Percentiles rank a stretch among this genome's conserved stretches.
These are phyloP conservation scores for Oscheius sp. DNA, from an alignment of 2,888 invertebrate species.

Conservation along the genomic window DNA sequence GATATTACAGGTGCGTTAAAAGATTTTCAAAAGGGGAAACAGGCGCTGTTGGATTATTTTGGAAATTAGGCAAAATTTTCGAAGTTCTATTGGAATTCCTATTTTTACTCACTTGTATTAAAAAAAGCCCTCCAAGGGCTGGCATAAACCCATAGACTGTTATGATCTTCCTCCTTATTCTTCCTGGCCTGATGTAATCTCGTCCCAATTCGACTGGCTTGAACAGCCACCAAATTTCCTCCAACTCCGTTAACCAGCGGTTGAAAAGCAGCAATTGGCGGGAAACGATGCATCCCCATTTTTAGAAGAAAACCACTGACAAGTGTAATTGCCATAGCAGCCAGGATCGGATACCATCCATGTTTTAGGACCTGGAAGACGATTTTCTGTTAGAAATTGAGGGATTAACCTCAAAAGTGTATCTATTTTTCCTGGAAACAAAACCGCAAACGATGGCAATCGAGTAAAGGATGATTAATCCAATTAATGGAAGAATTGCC, in stretches of 20 bases:
- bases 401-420: slow-evolving; percentile 51
- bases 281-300: slow-evolving; percentile 55
- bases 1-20: too few species aligned
- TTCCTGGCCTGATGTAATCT: slow-evolving; percentile 58
- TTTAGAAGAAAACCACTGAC: slow-evolving; percentile 65
- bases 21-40: too few species aligned
- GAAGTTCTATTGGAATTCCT: background rate
- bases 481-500: background rate
- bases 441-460: slow-evolving; percentile 47
- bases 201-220: slow-evolving; percentile 64
- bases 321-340: slow-evolving; percentile 59
- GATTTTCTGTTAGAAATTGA: too few species aligned
- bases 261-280: slow-evolving; percentile 66
- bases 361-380: slow-evolving; percentile 46
- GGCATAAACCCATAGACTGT: slow-evolving; percentile 33
- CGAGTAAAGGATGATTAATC: slow-evolving; percentile 45
- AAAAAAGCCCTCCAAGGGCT: slow-evolving; percentile 38
- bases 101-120: slow-evolving; percentile 21
- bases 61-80: too few species aligned
- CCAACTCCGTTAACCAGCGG: slow-evolving; percentile 70
- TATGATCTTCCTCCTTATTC: slow-evolving; percentile 40
- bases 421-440: slow-evolving; percentile 45
- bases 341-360: slow-evolving; percentile 59
- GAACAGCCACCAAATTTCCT: slow-evolving; percentile 67
- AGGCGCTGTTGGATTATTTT: too few species aligned